Percentiles rank a stretch among this genome's conserved stretches.
These are phyloP conservation scores for Pocillopora meandrina DNA, from an alignment of 92 coral and sea anemone genomes.

Conservation along the genomic window DNA sequence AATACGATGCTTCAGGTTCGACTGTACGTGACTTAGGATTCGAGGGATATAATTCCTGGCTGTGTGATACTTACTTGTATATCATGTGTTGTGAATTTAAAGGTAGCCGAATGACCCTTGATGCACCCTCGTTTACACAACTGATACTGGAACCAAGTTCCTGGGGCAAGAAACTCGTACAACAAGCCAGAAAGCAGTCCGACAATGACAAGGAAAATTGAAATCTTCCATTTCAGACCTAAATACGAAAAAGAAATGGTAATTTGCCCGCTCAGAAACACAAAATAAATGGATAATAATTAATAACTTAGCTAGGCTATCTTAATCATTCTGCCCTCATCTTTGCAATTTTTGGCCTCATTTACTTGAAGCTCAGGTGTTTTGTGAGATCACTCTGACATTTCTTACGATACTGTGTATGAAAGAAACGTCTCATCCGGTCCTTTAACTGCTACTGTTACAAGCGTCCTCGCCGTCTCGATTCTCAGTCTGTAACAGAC, in stretches of 20 bases:
- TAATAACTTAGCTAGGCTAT: no score
- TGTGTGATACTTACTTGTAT: conserved; percentile 55
- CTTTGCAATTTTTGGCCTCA: no score
- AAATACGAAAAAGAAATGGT: conserved; percentile 14
- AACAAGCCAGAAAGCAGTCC: conserved; percentile 55
- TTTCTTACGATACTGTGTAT: no score
- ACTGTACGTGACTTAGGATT: background rate
- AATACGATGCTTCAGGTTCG: no score
- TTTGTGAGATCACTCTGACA: no score
- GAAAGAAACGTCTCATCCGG: no score
- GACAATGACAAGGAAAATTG: conserved; percentile 31
- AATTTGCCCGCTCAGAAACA: background rate
- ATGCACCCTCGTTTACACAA: conserved; percentile 72
- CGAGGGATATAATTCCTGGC: background rate
- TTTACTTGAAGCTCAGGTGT: no score
- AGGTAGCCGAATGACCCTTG: conserved; percentile 66
- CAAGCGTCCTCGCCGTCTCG: no score
- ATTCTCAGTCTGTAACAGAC: no score
- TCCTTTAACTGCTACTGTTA: no score
- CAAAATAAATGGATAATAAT: background rate
- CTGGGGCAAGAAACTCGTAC: conserved; percentile 83
- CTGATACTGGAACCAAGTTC: conserved; percentile 70
- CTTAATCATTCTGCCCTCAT: no score
- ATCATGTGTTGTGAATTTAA: conserved; percentile 66
- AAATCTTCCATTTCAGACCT: conserved; percentile 67